A percentile compares a stretch with the other conserved stretches of the same genome.
Conservation (phyloP, 2,113 vertebrate genomes). For the Psilopsiagon aurifrons region DNA sequence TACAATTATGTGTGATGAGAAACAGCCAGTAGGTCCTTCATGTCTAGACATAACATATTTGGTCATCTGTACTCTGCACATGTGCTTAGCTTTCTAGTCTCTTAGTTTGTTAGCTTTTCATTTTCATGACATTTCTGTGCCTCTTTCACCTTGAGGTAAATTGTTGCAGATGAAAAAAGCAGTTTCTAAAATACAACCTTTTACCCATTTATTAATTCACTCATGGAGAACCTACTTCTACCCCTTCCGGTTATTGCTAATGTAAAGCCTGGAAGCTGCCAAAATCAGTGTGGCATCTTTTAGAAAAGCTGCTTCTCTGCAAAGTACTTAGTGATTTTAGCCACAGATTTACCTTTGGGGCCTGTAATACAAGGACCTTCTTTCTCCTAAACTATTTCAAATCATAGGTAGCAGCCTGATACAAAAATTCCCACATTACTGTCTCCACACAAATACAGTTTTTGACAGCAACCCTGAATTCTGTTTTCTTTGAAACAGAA, state of each 20-base stretch:
- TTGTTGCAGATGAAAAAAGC: slow-evolving; percentile 4
- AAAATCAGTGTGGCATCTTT: neutral
- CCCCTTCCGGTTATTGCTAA: neutral
- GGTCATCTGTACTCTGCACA: neutral
- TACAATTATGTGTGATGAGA: neutral
- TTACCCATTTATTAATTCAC: neutral
- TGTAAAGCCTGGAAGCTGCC: neutral
- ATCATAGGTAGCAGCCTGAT: neutral
- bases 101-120: neutral
- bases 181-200: neutral
- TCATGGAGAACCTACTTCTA: neutral
- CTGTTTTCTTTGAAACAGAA: neutral
- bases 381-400: neutral
- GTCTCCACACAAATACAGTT: neutral
- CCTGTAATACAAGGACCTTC: neutral
- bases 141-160: slow-evolving; percentile 6
- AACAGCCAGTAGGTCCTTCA: neutral
- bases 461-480: neutral
- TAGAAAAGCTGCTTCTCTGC: neutral
- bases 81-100: neutral
- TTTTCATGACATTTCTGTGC: neutral
- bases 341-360: neutral
- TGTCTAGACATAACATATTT: neutral
- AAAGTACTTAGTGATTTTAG: neutral
- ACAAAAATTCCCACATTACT: neutral